These are phyloP conservation scores for Trisateles emortualis DNA, from an alignment of 2,888 invertebrate genomes.

Conservation along the genomic window DNA sequence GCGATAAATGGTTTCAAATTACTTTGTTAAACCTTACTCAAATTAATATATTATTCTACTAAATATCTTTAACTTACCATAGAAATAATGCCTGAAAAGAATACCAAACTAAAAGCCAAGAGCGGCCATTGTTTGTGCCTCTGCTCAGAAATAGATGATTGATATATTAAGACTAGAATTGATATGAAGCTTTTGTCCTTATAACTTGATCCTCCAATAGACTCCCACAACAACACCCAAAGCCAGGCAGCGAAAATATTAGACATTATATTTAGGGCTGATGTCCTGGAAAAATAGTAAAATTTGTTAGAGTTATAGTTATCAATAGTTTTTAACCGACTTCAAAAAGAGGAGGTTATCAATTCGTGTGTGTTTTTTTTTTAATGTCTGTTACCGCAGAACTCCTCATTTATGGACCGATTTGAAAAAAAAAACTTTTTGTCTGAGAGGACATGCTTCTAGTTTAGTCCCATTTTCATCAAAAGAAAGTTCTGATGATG, in stretches of 20 bases:
- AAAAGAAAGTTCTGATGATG: no score
- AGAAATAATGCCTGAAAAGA: constrained; percentile 88
- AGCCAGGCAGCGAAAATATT: constrained; percentile 87
- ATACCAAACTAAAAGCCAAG: constrained; percentile 83
- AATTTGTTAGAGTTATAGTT: no score
- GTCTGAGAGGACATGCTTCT: no score
- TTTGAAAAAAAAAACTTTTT: no score
- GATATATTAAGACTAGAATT: constrained; percentile 87
- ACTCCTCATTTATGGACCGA: no score
- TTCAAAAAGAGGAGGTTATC: no score
- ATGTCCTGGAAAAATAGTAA: constrained; percentile 78
- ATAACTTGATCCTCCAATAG: constrained; percentile 69
- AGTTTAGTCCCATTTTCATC: no score
- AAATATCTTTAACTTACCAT: constrained; percentile 78
- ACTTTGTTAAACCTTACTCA: no score
- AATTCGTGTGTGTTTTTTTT: no score
- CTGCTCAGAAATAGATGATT: constrained; percentile 79
- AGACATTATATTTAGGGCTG: constrained; percentile 84
- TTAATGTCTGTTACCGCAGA: no score
- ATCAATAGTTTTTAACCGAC: no score
- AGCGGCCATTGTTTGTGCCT: constrained; percentile 86
- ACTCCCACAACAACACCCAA: constrained; percentile 86
- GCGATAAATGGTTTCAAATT: no score
- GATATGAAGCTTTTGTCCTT: constrained; percentile 86
- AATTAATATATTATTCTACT: neutral